Evolutionary conservation across 2,888 invertebrate genomes (phyloP).

Genomic region (Oxytorus armatus): DNA sequence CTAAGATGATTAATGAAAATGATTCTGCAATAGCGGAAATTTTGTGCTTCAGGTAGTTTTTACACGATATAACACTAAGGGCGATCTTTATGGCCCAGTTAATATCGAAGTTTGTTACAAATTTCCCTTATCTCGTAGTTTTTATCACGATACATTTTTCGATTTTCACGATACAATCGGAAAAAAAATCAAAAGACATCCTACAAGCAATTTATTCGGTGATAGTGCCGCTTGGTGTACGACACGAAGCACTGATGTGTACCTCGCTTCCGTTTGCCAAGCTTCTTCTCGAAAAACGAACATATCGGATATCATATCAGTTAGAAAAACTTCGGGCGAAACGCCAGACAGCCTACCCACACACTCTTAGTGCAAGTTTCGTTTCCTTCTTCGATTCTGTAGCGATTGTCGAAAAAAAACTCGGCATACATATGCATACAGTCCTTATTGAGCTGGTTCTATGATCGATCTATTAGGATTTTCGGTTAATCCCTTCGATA

Average conservation of each 20-base stretch:
- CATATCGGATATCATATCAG: constrained; percentile 65
- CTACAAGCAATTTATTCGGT: constrained; percentile 57
- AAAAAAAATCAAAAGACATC: background rate
- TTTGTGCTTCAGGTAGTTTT: constrained; percentile 1
- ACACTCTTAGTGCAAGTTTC: constrained; percentile 30
- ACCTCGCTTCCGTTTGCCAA: constrained; percentile 64
- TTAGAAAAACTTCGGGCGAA: constrained; percentile 52
- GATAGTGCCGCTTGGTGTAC: constrained; percentile 39
- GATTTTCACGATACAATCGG: background rate
- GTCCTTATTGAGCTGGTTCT: too few species aligned
- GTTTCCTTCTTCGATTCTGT: constrained; percentile 42
- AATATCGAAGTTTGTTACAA: constrained; percentile 37
- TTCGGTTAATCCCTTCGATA: too few species aligned
- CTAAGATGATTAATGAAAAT: too few species aligned
- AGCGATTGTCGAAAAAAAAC: constrained; percentile 56
- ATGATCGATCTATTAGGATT: too few species aligned
- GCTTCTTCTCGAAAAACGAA: constrained; percentile 26
- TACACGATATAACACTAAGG: background rate
- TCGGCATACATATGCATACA: too few species aligned
- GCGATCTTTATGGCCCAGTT: background rate
- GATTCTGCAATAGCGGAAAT: too few species aligned
- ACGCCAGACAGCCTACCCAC: constrained; percentile 41
- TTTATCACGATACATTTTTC: background rate
- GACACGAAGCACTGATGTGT: constrained; percentile 46
- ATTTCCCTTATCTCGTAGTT: too few species aligned